Evolutionary conservation across 2,888 invertebrate genomes (phyloP).

Genomic region (Norana najaformis): DNA sequence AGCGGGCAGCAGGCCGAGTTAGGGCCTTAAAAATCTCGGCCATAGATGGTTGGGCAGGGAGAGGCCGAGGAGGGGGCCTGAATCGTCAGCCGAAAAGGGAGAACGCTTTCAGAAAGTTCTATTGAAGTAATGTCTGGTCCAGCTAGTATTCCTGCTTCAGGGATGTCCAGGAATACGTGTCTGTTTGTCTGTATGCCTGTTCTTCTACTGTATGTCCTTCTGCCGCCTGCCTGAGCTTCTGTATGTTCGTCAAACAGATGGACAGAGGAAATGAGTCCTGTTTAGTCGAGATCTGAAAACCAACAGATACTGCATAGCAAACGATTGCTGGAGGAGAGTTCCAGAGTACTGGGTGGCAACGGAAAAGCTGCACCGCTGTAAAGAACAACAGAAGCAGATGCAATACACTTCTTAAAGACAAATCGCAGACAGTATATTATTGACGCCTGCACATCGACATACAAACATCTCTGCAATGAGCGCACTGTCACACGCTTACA

Average conservation of each 20-base stretch:
- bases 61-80: not conserved
- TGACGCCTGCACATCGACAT: not conserved
- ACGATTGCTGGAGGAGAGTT: not conserved
- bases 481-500: not conserved
- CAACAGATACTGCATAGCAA: not conserved
- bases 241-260: not conserved
- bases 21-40: not conserved
- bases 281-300: not conserved
- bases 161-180: not conserved
- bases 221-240: not conserved
- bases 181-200: not conserved
- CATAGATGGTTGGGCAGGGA: not conserved
- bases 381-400: not conserved
- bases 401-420: not conserved
- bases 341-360: not conserved
- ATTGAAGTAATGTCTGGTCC: not conserved
- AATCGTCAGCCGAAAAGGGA: not conserved
- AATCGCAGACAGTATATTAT: not conserved
- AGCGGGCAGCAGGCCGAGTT: not conserved
- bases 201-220: not conserved
- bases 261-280: not conserved
- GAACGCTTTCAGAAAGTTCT: not conserved
- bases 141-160: not conserved
- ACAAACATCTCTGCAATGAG: no score
- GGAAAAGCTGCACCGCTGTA: not conserved